Percentiles rank a stretch among this genome's conserved stretches.
These are phyloP conservation scores for Ovis canadensis DNA, from an alignment of 2,113 vertebrate genomes.

Conservation along the genomic window DNA sequence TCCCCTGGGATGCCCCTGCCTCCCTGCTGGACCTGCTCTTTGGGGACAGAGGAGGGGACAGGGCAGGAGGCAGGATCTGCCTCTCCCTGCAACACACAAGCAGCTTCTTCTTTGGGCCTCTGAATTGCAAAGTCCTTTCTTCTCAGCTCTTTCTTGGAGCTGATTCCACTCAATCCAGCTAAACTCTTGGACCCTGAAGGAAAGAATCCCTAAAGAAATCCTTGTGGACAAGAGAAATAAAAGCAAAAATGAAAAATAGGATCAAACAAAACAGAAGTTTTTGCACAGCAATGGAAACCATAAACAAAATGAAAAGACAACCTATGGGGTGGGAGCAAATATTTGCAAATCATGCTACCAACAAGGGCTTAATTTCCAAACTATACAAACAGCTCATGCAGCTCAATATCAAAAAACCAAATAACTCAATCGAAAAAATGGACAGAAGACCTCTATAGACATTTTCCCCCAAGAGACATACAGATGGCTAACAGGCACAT, in stretches of 20 bases:
- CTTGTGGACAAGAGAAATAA: not conserved
- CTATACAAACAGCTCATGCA: not conserved
- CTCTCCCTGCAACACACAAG: not conserved
- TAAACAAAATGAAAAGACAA: not conserved
- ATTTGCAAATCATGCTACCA: not conserved
- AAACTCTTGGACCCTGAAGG: not conserved
- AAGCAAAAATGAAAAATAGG: not conserved
- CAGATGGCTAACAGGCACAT: not conserved
- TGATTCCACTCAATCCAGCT: not conserved
- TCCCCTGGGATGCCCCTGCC: not conserved
- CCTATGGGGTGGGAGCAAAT: not conserved
- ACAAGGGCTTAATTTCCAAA: not conserved
- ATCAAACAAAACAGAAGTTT: not conserved
- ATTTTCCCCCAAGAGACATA: not conserved
- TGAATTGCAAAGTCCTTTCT: not conserved
- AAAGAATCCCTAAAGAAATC: not conserved
- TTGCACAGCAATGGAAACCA: not conserved
- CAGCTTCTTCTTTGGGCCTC: not conserved
- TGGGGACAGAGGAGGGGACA: not conserved
- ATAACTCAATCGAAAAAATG: not conserved
- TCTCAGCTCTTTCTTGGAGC: not conserved
- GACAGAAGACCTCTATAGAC: not conserved
- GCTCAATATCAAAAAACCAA: not conserved
- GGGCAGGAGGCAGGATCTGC: no score
- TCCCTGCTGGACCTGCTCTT: not conserved